A percentile compares a stretch with the other conserved stretches of the same genome.
phyloP scores from a whole-genome alignment of 1,140 invertebrate species.

The Bombus picipes region DNA sequence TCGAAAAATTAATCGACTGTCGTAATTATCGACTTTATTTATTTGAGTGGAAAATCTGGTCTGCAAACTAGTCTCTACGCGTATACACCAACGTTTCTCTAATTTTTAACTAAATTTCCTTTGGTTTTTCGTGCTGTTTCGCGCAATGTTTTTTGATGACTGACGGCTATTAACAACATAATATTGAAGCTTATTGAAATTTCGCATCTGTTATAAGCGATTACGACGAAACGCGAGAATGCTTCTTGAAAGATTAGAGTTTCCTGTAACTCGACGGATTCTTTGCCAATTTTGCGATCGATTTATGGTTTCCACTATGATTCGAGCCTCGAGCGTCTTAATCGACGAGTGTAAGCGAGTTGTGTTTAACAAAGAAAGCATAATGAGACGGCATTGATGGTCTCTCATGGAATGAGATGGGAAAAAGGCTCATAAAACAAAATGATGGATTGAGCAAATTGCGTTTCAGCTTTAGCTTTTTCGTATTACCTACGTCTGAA shows the following conservation, averaged over 20 bases:
- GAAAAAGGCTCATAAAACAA: neutral
- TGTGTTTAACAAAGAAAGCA: neutral
- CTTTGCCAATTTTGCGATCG: neutral
- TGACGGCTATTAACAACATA: neutral
- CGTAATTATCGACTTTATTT: neutral
- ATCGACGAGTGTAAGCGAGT: neutral
- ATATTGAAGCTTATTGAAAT: slow-evolving; percentile 25
- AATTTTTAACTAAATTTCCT: neutral
- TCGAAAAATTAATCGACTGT: slow-evolving; percentile 29
- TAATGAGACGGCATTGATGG: neutral
- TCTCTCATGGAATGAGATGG: too few relatives aligned
- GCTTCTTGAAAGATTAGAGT: neutral
- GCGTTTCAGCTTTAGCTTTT: neutral
- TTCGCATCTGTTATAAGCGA: neutral
- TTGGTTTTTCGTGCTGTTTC: neutral
- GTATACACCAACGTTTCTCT: neutral
- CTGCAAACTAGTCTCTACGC: neutral
- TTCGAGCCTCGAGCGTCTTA: neutral
- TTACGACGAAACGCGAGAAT: neutral
- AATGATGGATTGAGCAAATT: neutral
- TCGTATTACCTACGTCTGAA: neutral
- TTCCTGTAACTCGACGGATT: neutral
- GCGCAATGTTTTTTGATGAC: neutral
- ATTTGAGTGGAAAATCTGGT: neutral
- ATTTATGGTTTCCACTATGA: neutral